Evolutionary conservation across 1,140 invertebrate genomes (phyloP), one percentile per base, ranked within the genome.

Genomic region (Adelges cooleyi): DNA sequence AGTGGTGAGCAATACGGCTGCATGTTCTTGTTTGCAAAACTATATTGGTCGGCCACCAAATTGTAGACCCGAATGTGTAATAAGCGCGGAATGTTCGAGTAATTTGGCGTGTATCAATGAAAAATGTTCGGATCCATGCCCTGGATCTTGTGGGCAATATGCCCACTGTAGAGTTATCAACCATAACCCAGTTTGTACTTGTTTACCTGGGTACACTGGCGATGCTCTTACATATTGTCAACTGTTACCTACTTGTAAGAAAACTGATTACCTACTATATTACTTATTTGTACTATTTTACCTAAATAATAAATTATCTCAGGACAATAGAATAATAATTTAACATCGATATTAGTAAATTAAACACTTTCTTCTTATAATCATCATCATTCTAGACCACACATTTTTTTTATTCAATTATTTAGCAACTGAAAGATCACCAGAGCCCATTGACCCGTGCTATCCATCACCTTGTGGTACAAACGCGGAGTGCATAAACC

Each of bases 121-220:
- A 65, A 77, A 74, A 65, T 82, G 80, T 68, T 69, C 70, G 62
- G 77, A 81, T 67, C 80, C 80, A 40, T 82, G 81, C 67, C 75
- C 76, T 3, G 79, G 78, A 50, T 77, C 79, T 11, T 82, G 81
- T 69, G 81, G 81, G 5, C 68, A 74, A 18, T 75, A 75, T 62
- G 78, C 80, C 0, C 74, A 77, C n/a, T 83, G 81, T 72, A 72
- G 71, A 22, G 77, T 81, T 0, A 73, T 77, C 27, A 79, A 82
- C 69, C 81, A 83, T 67, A 77, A 77, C 18, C 77, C 80, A 17
- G 73, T 79, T 17, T 84, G 82, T 68, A 76, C 75, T n/a, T 84
- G 82, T 72, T 74, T 77, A 5, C 75, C 78, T 44, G 81, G 82
- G 8, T 82, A 77, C 68, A 76, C 76, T 40, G 79, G 76, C 50